Conservation (phyloP, 2,888 invertebrate genomes). For the Fragum whitleyi region DNA sequence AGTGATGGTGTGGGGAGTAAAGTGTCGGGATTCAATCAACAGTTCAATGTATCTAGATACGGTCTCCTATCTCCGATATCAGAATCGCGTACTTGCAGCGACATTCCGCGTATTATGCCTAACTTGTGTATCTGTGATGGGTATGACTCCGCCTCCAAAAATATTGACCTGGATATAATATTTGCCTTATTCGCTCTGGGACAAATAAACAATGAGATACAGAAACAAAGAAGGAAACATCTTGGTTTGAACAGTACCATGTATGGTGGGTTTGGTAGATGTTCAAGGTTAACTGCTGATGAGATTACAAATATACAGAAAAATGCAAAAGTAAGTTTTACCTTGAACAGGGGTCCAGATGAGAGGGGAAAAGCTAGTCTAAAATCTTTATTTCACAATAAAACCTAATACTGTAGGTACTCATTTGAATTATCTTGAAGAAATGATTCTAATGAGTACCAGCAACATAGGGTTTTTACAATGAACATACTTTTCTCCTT, state of each 20-base stretch:
- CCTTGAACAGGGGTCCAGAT: too few species aligned
- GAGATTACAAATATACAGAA: conserved; percentile 65
- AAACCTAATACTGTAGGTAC: too few species aligned
- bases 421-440: too few species aligned
- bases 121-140: conserved; percentile 78
- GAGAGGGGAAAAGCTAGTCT: too few species aligned
- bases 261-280: conserved; percentile 66
- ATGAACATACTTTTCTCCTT: conserved; percentile 69
- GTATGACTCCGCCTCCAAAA: conserved; percentile 60
- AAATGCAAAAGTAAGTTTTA: conserved; percentile 48
- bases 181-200: conserved; percentile 75
- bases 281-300: conserved; percentile 61
- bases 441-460: too few species aligned
- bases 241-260: background rate
- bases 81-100: conserved; percentile 67
- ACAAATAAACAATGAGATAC: conserved; percentile 73
- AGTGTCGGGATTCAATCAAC: conserved; percentile 48
- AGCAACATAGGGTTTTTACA: too few species aligned
- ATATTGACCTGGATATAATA: conserved; percentile 60
- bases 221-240: conserved; percentile 54
- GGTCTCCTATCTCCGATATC: conserved; percentile 69
- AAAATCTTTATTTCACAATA: too few species aligned
- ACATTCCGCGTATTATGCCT: conserved; percentile 73
- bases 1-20: background rate
- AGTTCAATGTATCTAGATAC: conserved; percentile 58